Evolutionary conservation across 2,113 vertebrate genomes (phyloP), one percentile per base, ranked within the genome.

Genomic region (Rafetus swinhoei): DNA sequence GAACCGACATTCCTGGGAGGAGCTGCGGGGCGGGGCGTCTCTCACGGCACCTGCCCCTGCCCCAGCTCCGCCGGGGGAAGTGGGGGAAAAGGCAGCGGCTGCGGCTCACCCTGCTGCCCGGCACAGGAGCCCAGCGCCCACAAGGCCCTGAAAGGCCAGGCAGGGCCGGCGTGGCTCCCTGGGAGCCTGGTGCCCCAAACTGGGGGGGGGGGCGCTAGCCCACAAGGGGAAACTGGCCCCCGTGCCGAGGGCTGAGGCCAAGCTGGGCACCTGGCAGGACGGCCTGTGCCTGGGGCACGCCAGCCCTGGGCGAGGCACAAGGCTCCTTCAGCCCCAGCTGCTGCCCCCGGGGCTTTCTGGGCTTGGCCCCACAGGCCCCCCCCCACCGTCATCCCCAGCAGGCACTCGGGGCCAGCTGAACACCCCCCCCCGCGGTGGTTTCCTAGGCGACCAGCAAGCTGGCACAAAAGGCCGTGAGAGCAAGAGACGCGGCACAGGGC

Each of bases 281-380:
- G 24, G 57, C 24, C 57, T 59, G 7, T 59, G 57, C 24, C 10
- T 1, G 24, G 59, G 11, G 59, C 56, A 9, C 24, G 9, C 24
- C 14, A 14, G 62, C 62, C 29, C 32, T 69, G 65, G 16, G 16
- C 15, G 62, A 29, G 7, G 3, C 65, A 62, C 60, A 15, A 13
- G 13, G 21, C 21, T 22, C 56, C 7, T 57, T 22, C 56, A 7
- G 6, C 5, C 27, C 57, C 57, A 59, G 57, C 56, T 3, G 57
- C 60, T 1, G 5, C 25, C 9, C 22, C 25, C 11, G 65, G 32
- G 16, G 16, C 32, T n/a, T 62, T 65, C 60, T 29, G 95, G 93
- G 91, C 91, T 96, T 81, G 27, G 62, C 74, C 96, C 94, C 93
- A 95, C 95, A 94, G 95, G n/a, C n/a, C n/a, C 94, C 91, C 35